Evolutionary conservation across 2,113 vertebrate genomes (phyloP).

Genomic region (Hippoglossus stenolepis): DNA sequence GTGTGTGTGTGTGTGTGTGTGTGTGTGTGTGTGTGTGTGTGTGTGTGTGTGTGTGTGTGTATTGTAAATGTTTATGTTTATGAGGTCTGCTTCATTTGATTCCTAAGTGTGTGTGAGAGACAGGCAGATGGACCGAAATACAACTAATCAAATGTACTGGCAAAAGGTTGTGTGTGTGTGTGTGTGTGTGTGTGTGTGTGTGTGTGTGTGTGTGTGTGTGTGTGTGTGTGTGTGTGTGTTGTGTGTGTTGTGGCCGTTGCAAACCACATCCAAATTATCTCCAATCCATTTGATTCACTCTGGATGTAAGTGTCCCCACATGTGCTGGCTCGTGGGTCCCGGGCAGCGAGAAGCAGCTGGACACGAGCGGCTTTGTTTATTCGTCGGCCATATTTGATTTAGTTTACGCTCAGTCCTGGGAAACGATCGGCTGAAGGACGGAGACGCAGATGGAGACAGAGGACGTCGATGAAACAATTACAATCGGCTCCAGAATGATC

Average conservation of each 20-base stretch:
- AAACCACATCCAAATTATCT: conserved; percentile 10
- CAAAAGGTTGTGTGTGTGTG: not conserved
- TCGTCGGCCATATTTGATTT: not conserved
- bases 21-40: not conserved
- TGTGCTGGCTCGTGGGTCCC: not conserved
- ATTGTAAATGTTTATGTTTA: conserved; percentile 50
- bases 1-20: no score
- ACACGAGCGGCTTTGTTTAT: not conserved
- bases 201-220: not conserved
- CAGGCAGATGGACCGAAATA: conserved; percentile 51
- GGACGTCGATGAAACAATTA: not conserved
- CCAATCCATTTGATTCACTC: conserved; percentile 43
- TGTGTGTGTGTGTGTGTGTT: conserved; percentile 8
- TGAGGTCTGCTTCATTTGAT: conserved; percentile 40
- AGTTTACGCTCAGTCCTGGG: not conserved
- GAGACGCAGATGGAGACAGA: not conserved
- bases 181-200: conserved; percentile 4
- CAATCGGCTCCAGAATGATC: not conserved
- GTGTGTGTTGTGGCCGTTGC: not conserved
- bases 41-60: not conserved
- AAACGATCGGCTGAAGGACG: not conserved
- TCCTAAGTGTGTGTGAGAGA: conserved; percentile 42
- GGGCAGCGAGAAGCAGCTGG: not conserved
- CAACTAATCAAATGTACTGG: conserved; percentile 36
- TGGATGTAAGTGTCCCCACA: conserved; percentile 14